Conservation (phyloP, 2,797 vertebrate genomes). For the Eulemur coronatus region DNA sequence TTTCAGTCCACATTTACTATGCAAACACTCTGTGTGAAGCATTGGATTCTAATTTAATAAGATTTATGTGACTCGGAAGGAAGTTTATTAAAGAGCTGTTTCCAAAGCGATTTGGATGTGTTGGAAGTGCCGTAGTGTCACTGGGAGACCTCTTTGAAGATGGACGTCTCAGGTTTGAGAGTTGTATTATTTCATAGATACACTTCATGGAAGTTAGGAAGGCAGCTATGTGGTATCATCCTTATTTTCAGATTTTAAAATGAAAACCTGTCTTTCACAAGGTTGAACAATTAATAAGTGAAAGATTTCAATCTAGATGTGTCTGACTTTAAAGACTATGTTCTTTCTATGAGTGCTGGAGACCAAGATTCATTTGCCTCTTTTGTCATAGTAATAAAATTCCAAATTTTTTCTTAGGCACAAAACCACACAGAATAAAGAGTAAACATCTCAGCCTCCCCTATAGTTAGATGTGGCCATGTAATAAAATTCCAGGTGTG, state of each 20-base stretch:
- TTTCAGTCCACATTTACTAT: background rate
- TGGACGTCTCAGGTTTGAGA: background rate
- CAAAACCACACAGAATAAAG: background rate
- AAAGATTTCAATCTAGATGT: background rate
- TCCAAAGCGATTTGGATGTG: background rate
- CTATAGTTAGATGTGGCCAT: background rate
- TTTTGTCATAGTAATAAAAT: background rate
- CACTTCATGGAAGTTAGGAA: background rate
- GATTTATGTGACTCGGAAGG: background rate
- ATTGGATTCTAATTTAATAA: background rate
- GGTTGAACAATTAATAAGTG: background rate
- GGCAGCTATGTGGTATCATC: background rate
- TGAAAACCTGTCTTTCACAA: background rate
- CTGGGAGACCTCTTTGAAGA: background rate
- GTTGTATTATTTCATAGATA: background rate
- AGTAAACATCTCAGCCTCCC: background rate
- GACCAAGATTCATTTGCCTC: background rate
- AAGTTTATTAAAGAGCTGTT: background rate
- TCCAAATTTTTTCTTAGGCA: background rate
- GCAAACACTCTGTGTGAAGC: background rate
- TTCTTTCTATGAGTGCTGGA: background rate
- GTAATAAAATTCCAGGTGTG: background rate
- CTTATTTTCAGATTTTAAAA: conserved; percentile 13
- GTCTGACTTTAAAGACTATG: background rate
- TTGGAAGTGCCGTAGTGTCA: background rate